Percentiles rank a stretch among this genome's conserved stretches.
Evolutionary conservation across 2,797 vertebrate genomes (phyloP).

Genomic region (Pseudochromis fuscus): DNA sequence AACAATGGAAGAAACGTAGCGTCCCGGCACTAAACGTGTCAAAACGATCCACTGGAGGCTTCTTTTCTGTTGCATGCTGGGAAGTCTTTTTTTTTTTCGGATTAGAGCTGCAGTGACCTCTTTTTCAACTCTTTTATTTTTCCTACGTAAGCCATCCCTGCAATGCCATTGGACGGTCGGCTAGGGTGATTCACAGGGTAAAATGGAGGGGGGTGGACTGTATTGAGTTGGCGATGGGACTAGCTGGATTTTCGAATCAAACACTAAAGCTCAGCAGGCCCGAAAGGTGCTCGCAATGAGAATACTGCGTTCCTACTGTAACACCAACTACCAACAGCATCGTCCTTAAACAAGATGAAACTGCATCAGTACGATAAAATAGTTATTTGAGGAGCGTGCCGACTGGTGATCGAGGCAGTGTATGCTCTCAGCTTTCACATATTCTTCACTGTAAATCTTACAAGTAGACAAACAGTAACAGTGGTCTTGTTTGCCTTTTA

Average conservation of each 20-base stretch:
- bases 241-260: constrained; percentile 43
- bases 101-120: constrained; percentile 83
- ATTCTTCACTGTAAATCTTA: constrained; percentile 16
- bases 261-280: constrained; percentile 20
- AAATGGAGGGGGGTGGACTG: constrained; percentile 56
- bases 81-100: constrained; percentile 60
- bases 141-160: constrained; percentile 74
- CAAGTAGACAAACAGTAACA: constrained; percentile 27
- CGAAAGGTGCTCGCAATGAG: constrained; percentile 11
- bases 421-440: constrained; percentile 23
- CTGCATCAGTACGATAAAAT: constrained; percentile 1
- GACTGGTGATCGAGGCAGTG: constrained; percentile 26
- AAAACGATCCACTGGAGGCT: constrained; percentile 61
- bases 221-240: constrained; percentile 33
- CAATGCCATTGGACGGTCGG: constrained; percentile 77
- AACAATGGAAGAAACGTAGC: constrained; percentile 36
- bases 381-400: constrained; percentile 5
- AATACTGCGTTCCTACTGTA: background rate
- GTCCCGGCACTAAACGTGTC: constrained; percentile 51
- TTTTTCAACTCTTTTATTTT: constrained; percentile 86
- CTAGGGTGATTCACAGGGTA: constrained; percentile 76
- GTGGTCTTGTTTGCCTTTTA: constrained; percentile 46
- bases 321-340: background rate
- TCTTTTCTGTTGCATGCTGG: constrained; percentile 70
- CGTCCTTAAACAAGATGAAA: background rate